Evolutionary conservation across 2,888 invertebrate species (phyloP).

Genomic region (Hanleya hanleyi): DNA sequence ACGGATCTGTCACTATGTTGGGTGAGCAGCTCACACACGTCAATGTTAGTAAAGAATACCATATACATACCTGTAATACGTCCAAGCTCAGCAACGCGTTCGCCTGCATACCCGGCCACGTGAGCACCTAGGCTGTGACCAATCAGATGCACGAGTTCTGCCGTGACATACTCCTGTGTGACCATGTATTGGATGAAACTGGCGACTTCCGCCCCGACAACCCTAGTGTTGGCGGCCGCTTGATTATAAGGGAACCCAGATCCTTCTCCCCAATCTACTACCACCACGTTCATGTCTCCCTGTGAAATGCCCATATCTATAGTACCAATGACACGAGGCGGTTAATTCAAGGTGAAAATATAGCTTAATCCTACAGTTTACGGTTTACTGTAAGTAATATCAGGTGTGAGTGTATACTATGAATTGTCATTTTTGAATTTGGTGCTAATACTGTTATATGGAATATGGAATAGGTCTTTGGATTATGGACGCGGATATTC

Average conservation of each 20-base stretch:
- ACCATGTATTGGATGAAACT: conserved; percentile 54
- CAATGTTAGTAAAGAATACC: too few relatives aligned
- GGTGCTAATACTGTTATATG: too few relatives aligned
- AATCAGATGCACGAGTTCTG: conserved; percentile 83
- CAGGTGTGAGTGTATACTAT: too few relatives aligned
- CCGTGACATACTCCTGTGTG: conserved; percentile 26
- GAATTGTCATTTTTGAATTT: too few relatives aligned
- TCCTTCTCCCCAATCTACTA: conserved; percentile 62
- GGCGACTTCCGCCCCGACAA: conserved; percentile 70
- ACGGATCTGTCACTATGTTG: too few relatives aligned
- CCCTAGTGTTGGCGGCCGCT: conserved; percentile 71
- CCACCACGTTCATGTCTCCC: conserved; percentile 57
- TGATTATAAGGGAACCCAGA: conserved; percentile 69
- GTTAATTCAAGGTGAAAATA: too few relatives aligned
- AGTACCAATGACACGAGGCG: too few relatives aligned
- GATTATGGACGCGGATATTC: too few relatives aligned
- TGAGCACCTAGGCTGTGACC: conserved; percentile 93
- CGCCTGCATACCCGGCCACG: conserved; percentile 90
- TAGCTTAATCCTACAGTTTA: too few relatives aligned
- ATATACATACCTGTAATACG: conserved; percentile 70
- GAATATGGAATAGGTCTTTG: too few relatives aligned
- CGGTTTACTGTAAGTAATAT: too few relatives aligned
- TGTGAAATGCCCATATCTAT: conserved; percentile 18
- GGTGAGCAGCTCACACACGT: too few relatives aligned
- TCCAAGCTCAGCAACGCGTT: conserved; percentile 72